Percentiles rank a stretch among this genome's conserved stretches.
These are phyloP conservation scores for Papilio polyxenes DNA, from an alignment of 1,140 invertebrate species.

Conservation along the genomic window DNA sequence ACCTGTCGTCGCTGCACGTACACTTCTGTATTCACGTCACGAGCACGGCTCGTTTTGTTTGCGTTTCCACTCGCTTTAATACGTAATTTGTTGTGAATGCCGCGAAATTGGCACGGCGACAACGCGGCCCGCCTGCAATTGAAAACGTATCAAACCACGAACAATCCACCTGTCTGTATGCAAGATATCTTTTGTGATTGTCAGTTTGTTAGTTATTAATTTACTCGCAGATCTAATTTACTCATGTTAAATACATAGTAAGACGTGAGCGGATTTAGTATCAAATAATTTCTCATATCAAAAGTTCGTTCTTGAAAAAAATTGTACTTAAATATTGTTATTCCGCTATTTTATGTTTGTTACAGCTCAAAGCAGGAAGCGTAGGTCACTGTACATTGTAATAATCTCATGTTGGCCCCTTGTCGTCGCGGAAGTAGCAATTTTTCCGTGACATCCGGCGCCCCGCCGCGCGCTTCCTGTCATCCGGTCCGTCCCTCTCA, in stretches of 20 bases:
- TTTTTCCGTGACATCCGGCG: slow-evolving; percentile 74
- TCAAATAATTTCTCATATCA: background rate
- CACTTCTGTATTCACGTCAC: slow-evolving; percentile 72
- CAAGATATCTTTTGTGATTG: background rate
- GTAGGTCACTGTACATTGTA: slow-evolving; percentile 62
- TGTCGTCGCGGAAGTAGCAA: slow-evolving; percentile 70
- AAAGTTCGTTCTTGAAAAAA: background rate
- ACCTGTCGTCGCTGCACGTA: slow-evolving; percentile 53
- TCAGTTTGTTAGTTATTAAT: slow-evolving; percentile 12
- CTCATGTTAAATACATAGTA: background rate
- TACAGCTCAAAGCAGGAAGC: background rate
- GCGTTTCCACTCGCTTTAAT: slow-evolving; percentile 77
- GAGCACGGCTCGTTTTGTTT: slow-evolving; percentile 77
- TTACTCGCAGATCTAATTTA: background rate
- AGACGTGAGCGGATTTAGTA: background rate
- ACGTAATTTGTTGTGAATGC: slow-evolving; percentile 79
- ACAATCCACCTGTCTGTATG: slow-evolving; percentile 25
- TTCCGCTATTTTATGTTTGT: slow-evolving; percentile 1
- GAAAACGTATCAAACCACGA: slow-evolving; percentile 66
- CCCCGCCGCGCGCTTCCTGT: slow-evolving; percentile 63
- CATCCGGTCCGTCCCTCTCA: slow-evolving; percentile 48
- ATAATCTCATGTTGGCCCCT: slow-evolving; percentile 62
- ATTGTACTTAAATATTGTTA: background rate
- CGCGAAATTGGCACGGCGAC: slow-evolving; percentile 77
- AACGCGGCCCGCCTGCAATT: slow-evolving; percentile 63